Percentiles rank a stretch among this genome's conserved stretches.
Evolutionary conservation across 2,797 vertebrate genomes (phyloP).

Genomic region (Anguilla anguilla): DNA sequence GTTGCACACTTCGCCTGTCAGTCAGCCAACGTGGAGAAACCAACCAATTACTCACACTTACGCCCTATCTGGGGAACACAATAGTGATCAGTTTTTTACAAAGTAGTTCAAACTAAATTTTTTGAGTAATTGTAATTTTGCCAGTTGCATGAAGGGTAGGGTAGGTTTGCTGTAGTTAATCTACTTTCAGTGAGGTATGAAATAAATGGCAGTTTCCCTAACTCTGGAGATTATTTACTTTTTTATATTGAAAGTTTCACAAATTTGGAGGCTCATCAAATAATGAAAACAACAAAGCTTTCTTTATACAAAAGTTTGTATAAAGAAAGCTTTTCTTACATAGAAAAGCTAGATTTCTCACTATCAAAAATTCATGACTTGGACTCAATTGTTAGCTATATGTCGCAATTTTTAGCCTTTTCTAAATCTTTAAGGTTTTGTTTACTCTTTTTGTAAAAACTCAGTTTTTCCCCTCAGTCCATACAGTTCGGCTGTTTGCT

Average conservation of each 20-base stretch:
- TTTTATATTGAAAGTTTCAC: background rate
- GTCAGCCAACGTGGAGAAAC: no score
- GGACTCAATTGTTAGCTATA: background rate
- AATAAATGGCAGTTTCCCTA: no score
- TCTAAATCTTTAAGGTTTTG: background rate
- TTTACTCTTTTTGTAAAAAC: background rate
- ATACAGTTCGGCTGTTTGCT: background rate
- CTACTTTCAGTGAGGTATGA: no score
- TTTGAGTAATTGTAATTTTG: no score
- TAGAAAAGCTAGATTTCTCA: background rate
- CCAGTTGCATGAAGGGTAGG: no score
- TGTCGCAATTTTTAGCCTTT: background rate
- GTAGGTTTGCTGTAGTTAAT: no score
- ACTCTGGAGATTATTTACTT: background rate
- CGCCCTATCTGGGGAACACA: no score
- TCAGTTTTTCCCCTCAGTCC: background rate
- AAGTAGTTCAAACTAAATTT: no score
- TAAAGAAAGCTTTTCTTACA: background rate
- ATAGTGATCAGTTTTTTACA: no score
- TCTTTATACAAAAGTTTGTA: background rate
- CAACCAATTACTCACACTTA: no score
- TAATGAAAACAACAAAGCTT: no score
- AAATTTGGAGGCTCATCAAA: background rate
- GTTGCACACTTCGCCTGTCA: background rate
- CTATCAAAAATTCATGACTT: no score